Base-by-base conservation (phyloP, 1,140 invertebrate genomes). In the Philopotamus ludificatus region DNA sequence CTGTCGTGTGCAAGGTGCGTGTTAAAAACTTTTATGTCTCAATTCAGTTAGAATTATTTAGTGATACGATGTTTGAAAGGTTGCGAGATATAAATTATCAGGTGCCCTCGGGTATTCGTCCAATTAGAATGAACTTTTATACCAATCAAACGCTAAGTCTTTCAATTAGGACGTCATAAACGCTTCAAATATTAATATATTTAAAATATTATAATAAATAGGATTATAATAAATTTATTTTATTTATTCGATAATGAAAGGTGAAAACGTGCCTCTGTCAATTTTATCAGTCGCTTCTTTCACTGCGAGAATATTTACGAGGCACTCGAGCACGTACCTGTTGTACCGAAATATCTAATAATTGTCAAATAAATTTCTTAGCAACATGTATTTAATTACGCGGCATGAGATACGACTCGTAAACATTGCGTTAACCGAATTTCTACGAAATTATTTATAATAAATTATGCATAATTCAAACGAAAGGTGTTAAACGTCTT, bases 81-180 rank as follows among this genome's bases (percentile, higher is more conserved):
- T 34, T 23, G 39, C 54, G 44, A 23, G 28, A 63, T 66, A 64
- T 70, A 63, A 63, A 68, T 61, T 63, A 67, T 16, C 15, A 23
- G 15, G 53, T 22, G 28, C 63, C 53, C 44, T 10, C 3, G 10
- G 26, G 44, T 20, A 65, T 63, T 58, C 28, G 22, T 15, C 66
- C 62, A 65, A 68, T 64, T 55, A 61, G 47, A 55, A 63, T 60
- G 44, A 39, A 23, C 54, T 64, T 64, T 65, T 34, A 63, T 59
- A 59, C 54, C 60, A 63, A 65, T 57, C 57, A 26, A n/a, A 50
- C 50, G 57, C 49, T 65, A 65, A 65, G 15, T 62, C 57, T 70
- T 70, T 67, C 68, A 70, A 70, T 70, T 70, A 70, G 49, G 39
- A 34, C 12, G 68, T 67, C 57, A 57, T 70, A 70, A 70, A 70